Base-by-base conservation (phyloP, 2,888 invertebrate genomes). In the Cataglyphis livida region DNA sequence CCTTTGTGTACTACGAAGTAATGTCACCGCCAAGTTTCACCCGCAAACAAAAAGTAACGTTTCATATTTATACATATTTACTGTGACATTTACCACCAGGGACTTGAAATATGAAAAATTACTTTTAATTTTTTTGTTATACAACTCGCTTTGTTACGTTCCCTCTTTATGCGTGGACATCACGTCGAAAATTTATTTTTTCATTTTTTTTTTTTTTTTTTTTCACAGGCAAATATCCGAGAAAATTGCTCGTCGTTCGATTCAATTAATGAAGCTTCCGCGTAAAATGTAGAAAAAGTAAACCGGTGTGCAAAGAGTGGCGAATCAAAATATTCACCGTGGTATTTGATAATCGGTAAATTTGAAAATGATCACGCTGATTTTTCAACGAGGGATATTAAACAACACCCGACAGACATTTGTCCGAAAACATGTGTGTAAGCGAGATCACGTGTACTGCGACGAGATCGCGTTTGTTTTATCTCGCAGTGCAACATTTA, bases 11-110 rank as follows among this genome's bases (percentile, higher is more conserved):
- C 32, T 9, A 12, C 35, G 35, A 79, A 44, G 10, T 35, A 59
- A 25, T 25, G 18, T 4, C 12, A 35, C 32, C 41, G 12, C 25
- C 32, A 21, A 70, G 44, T 59, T 59, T n/a, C 18, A 25, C 44
- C 32, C 18, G 18, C 18, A 18, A 51, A 51, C 48, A n/a, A 51
- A 48, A 59, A 70, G 32, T 4, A 35, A 70, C 21, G 35, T 64
- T 76, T 76, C 70, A 44, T 59, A 70, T 70, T 59, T 70, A 61
- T 79, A 57, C 28, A 76, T 76, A 21, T 57, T 48, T 79, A 79
- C 71, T 18, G 35, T 35, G 59, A 71, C 44, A 35, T 61, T 70
- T 35, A 25, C 71, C 18, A n/a, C 18, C 4, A 25, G 59, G 1
- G 18, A 35, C 35, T 59, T 57, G 44, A 78, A 71, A 70, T 35